These are phyloP conservation scores for Xanthia icteritia DNA, from an alignment of 2,888 invertebrate species.

Conservation along the genomic window DNA sequence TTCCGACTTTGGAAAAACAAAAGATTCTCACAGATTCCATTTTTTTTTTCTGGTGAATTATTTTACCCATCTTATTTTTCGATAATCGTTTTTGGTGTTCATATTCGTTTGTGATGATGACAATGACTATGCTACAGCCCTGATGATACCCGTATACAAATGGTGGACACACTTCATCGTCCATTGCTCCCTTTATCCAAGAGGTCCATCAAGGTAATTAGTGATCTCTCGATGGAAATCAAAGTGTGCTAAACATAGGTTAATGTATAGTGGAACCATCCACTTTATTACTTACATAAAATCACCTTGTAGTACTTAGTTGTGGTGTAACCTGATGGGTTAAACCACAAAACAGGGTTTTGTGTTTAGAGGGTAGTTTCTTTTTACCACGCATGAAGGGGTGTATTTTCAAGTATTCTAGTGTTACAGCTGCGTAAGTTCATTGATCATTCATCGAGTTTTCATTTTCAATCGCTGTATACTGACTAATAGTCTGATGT, in stretches of 20 bases:
- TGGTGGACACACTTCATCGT: conserved; percentile 57
- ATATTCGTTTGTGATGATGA: neutral
- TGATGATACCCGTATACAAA: conserved; percentile 47
- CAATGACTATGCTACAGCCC: conserved; percentile 42
- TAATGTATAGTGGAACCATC: conserved; percentile 22
- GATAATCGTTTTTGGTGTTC: neutral
- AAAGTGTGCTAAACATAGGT: conserved; percentile 33
- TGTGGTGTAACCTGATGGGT: conserved; percentile 29
- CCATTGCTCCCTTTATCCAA: conserved; percentile 51
- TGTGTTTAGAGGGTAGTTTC: neutral
- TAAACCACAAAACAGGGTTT: conserved; percentile 36
- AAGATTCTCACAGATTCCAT: neutral
- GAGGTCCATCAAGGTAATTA: conserved; percentile 60
- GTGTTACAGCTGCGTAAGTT: neutral
- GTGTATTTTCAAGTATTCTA: conserved; percentile 2
- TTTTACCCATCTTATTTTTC: neutral
- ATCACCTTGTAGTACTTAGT: conserved; percentile 27
- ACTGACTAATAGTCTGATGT: neutral
- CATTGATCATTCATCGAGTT: neutral
- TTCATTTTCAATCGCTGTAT: neutral
- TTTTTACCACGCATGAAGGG: conserved; percentile 11
- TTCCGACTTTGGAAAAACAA: neutral
- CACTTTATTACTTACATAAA: conserved; percentile 45
- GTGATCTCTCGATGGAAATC: conserved; percentile 39
- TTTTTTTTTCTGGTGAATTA: neutral